Evolutionary conservation across 2,888 invertebrate genomes (phyloP).

Genomic region (Tortricodes alternella): DNA sequence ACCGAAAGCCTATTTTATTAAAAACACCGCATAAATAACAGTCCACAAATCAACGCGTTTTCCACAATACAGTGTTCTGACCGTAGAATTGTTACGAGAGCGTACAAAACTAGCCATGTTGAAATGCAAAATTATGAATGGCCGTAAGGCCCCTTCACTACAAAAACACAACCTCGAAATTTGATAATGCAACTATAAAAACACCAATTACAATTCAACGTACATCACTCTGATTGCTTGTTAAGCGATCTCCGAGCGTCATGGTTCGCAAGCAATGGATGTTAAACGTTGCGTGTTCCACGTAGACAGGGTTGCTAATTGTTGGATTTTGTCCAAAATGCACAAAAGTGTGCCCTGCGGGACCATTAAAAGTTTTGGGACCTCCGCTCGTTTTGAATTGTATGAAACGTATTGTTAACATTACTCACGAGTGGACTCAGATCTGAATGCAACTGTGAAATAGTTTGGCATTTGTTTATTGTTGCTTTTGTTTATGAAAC

Average conservation of each 20-base stretch:
- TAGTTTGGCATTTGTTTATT: slow-evolving; percentile 15
- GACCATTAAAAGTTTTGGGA: slow-evolving; percentile 31
- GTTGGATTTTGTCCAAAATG: slow-evolving; percentile 32
- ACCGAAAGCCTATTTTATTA: slow-evolving; percentile 26
- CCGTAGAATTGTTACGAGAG: slow-evolving; percentile 30
- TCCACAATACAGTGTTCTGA: slow-evolving; percentile 31
- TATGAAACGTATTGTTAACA: slow-evolving; percentile 32
- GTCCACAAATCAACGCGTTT: slow-evolving; percentile 31
- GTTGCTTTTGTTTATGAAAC: slow-evolving; percentile 13
- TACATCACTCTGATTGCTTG: slow-evolving; percentile 10
- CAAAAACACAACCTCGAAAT: not conserved
- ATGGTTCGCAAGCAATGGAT: not conserved
- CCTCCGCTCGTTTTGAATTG: slow-evolving; percentile 17
- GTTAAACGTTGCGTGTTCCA: not conserved
- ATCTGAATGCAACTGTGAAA: slow-evolving; percentile 26
- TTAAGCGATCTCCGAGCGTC: not conserved
- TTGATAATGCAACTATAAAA: not conserved
- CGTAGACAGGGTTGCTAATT: slow-evolving; percentile 18
- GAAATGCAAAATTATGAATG: slow-evolving; percentile 32
- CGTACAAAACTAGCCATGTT: slow-evolving; percentile 30
- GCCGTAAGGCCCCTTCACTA: slow-evolving; percentile 25
- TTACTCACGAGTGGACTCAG: slow-evolving; percentile 27
- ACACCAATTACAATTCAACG: not conserved
- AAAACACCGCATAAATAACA: slow-evolving; percentile 20
- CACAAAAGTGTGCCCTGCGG: slow-evolving; percentile 31